Base-by-base conservation (phyloP, 2,113 vertebrate genomes). In the Coptodon rendalli region DNA sequence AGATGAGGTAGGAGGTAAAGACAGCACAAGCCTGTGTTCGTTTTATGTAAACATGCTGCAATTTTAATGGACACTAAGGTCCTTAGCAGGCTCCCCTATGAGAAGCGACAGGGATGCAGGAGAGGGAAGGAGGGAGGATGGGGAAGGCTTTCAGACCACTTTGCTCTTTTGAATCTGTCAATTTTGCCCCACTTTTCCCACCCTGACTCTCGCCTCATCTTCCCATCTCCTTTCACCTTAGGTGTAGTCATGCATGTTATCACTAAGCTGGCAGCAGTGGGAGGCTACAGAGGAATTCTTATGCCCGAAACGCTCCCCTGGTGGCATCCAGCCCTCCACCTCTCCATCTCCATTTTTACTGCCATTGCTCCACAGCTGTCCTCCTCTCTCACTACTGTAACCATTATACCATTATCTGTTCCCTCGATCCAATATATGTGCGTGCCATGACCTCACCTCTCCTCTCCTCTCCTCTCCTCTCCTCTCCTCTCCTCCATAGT, bases 211-310 rank as follows among this genome's bases (percentile, higher is more conserved):
- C 43, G 76, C 71, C 90, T 87, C 91, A 89, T 89, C 92, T 68
- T 83, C 81, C 93, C 89, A 91, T 93, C 93, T 90, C 86, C 86
- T 91, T 90, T 93, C 90, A 92, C 87, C 93, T 85, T 82, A 92
- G 89, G 87, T 91, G 89, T 90, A 88, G 90, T 95, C 91, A 93
- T 89, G 89, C 91, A 93, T 95, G 92, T 95, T 94, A 94, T 95
- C 94, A 88, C 93, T 92, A 78, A 93, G 87, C 89, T 94, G 93
- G 93, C 91, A 94, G 93, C 87, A 85, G 91, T 81, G 85, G 94
- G 89, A 89, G 91, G 88, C 84, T 89, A 86, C 86, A 83, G 91
- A 92, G 86, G 91, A 89, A 92, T 92, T 89, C 78, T 89, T 84
- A 84, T 45, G 76, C 78, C 73, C 13, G 6, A 91, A 93, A 94